phyloP scores from a whole-genome alignment of 2,797 vertebrate species.

The Tamandua tetradactyla region DNA sequence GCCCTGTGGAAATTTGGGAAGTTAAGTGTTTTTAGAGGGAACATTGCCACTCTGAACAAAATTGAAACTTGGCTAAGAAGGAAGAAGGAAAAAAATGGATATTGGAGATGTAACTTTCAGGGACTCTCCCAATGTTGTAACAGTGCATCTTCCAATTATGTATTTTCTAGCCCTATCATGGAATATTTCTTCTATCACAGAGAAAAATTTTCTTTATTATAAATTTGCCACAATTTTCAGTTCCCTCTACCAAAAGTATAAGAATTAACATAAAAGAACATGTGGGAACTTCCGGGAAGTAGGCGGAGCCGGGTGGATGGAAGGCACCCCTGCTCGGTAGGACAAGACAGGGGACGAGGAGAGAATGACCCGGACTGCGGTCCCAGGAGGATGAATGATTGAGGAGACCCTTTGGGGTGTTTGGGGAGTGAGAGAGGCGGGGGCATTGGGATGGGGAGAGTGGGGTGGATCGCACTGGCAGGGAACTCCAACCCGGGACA shows the following conservation, averaged over 20 bases:
- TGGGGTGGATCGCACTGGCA: no score
- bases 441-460: no score
- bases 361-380: no score
- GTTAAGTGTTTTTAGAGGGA: not conserved
- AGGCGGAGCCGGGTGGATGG: no score
- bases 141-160: not conserved
- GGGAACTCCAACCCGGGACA: no score
- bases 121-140: not conserved
- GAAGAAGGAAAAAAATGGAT: constrained; percentile 2
- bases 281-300: no score
- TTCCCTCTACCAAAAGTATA: not conserved
- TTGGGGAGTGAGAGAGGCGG: no score
- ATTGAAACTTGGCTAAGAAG: not conserved
- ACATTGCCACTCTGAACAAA: not conserved
- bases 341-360: no score
- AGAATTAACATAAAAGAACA: not conserved
- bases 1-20: not conserved
- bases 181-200: not conserved
- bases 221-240: constrained; percentile 35
- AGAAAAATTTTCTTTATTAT: constrained; percentile 34
- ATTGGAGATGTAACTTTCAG: not conserved
- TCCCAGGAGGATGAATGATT: no score
- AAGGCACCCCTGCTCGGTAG: no score
- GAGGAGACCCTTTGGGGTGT: no score
- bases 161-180: not conserved